Base-by-base conservation (phyloP, 1,140 invertebrate genomes). In the Samia ricini region DNA sequence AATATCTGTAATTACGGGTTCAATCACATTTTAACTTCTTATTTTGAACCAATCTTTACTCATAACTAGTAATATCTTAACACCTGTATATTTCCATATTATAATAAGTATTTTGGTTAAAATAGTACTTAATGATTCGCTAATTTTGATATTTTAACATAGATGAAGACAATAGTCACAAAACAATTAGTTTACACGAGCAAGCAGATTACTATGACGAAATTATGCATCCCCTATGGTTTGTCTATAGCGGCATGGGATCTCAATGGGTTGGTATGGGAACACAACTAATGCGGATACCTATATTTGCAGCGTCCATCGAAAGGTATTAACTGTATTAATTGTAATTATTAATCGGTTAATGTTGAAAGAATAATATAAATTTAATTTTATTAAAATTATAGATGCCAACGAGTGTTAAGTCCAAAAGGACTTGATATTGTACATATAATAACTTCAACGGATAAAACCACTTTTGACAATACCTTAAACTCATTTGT, bases 201-300 rank as follows among this genome's bases (percentile, higher is more conserved):
- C n/a, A n/a, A n/a, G n/a, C 91, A 3, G 81, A 92, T 55, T 91
- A 92, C 72, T 93, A 88, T 66, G 76, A 90, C 5, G 92, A 91
- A 7, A 36, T 6, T 5, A 85, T 90, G 62, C 81, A 92, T 68
- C 95, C n/a, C n/a, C n/a, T n/a, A n/a, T n/a, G n/a, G n/a, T n/a
- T n/a, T n/a, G n/a, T n/a, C n/a, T n/a, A n/a, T n/a, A n/a, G n/a
- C n/a, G n/a, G n/a, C n/a, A n/a, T n/a, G n/a, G n/a, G n/a, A n/a
- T n/a, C n/a, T n/a, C 89, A 95, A 96, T 73, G 96, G 97, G 55
- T 96, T 98, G 95, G 96, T 96, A 15, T 95, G 94, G 2, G 96
- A 98, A 74, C 98, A 50, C 87, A 91, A 5, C 83, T 93, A 7
- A 90, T 93, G 88, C 82, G 91, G 22, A 91, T 98, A 8, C 48